A percentile compares a stretch with the other conserved stretches of the same genome.
Evolutionary conservation across 2,797 vertebrate species (phyloP).

Genomic region (Fringilla coelebs): DNA sequence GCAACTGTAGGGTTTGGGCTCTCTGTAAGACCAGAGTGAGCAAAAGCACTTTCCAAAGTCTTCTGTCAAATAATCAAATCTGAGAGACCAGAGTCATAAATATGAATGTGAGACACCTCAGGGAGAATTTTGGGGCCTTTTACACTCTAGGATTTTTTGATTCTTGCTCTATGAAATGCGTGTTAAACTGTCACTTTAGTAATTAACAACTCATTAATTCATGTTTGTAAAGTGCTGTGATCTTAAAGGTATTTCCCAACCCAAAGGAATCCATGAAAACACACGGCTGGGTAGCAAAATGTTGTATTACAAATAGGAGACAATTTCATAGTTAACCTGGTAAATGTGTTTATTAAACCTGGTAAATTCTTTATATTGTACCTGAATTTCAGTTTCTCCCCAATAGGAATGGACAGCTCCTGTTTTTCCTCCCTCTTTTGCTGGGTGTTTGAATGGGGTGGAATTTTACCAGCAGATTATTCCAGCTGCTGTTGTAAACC

Average conservation of each 20-base stretch:
- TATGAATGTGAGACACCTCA: neutral
- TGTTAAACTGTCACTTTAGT: neutral
- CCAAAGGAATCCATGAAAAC: neutral
- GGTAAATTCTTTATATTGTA: neutral
- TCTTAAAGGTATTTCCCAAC: neutral
- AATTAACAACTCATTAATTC: neutral
- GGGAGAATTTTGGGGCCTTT: neutral
- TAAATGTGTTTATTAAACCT: neutral
- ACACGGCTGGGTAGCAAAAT: fast-evolving
- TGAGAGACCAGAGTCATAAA: neutral
- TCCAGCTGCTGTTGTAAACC: neutral
- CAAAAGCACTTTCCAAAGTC: neutral
- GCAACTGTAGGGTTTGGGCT: neutral
- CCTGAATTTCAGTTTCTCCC: neutral
- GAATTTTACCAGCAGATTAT: neutral
- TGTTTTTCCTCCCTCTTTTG: neutral
- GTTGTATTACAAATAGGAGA: neutral
- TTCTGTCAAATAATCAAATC: neutral
- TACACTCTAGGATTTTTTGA: neutral
- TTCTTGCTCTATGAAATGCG: neutral
- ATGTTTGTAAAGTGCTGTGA: neutral
- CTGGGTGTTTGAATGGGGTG: neutral
- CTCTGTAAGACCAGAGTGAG: neutral
- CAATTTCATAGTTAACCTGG: neutral
- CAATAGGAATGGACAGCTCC: neutral